Conservation (phyloP, 2,113 vertebrate species). For the Dasypus novemcinctus region DNA sequence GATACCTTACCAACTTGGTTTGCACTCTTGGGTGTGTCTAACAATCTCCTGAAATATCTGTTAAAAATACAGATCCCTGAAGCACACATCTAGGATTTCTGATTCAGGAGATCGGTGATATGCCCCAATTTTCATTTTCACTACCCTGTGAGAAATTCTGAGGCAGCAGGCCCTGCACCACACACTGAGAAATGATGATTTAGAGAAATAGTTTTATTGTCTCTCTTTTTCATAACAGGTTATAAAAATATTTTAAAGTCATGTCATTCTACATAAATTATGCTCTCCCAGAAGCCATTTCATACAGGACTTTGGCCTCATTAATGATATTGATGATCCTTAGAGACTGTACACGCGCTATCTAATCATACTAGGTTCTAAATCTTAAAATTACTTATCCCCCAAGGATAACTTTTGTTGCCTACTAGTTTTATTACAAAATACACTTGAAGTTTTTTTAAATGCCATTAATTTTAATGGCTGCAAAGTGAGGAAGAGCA, state of each 20-base stretch:
- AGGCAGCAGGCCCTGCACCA: background rate
- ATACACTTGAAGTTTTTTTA: background rate
- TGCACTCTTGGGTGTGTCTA: background rate
- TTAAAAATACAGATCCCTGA: background rate
- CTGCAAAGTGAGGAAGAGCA: background rate
- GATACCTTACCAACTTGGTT: background rate
- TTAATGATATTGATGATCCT: conserved; percentile 57
- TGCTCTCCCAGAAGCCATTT: conserved; percentile 54
- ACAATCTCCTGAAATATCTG: background rate
- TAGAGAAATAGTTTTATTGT: conserved; percentile 46
- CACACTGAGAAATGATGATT: conserved; percentile 36
- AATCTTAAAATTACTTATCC: conserved; percentile 55
- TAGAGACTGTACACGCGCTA: background rate
- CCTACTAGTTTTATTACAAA: background rate
- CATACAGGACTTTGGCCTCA: conserved; percentile 23
- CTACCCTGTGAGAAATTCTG: background rate
- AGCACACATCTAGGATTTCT: background rate
- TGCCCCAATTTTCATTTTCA: background rate
- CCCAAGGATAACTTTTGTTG: background rate
- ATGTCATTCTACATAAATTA: conserved; percentile 58
- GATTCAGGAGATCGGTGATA: background rate
- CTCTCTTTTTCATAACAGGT: conserved; percentile 48
- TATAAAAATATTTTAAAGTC: conserved; percentile 61
- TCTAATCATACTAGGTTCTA: conserved; percentile 37
- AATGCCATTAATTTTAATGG: conserved; percentile 12